Evolutionary conservation across 1,140 invertebrate species (phyloP), one percentile per base, ranked within the genome.

Genomic region (Scaptomyza pallida): DNA sequence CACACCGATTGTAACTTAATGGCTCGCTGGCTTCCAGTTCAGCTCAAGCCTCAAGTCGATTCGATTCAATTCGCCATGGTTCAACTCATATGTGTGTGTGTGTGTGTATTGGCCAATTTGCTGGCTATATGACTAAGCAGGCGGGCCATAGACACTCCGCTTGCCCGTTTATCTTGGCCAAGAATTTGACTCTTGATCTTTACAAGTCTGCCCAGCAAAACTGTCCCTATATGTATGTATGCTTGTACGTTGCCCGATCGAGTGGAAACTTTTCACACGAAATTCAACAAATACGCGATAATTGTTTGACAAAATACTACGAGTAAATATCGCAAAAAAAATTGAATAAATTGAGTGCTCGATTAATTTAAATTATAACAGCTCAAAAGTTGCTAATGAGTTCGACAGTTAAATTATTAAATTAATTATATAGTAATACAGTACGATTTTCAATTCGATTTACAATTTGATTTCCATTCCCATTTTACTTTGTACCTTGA

Each of bases 231-330:
- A 54, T 9, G 16, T 48, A 48, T 26, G 17, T 30, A 15, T 44
- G 15, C 21, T 43, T 19, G 44, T 33, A 26, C n/a, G 5, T 37
- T n/a, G 19, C 10, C 45, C 2, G 37, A 17, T 17, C 4, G 30
- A 71, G 77, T 85, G 80, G 80, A 85, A 85, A 80, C 73, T 86
- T 85, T 85, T 80, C 76, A 86, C 76, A 85, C 76, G 77, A 85
- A 85, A 70, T 77, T 85, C 80, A 70, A 69, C 81, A 72, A 76
- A 76, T 56, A 47, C 43, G 23, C 76, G 80, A 86, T 86, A 85
- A 85, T 85, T 85, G 76, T 48, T 83, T 75, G 75, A 83, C 67
- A 75, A 83, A 78, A 83, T 78, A 82, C 13, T 48, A 9, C 26
- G 26, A 72, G 47, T 37, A 37, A 12, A n/a, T 68, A 73, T 64